Evolutionary conservation across 1,140 invertebrate species (phyloP).

Genomic region (Cepaea nemoralis): DNA sequence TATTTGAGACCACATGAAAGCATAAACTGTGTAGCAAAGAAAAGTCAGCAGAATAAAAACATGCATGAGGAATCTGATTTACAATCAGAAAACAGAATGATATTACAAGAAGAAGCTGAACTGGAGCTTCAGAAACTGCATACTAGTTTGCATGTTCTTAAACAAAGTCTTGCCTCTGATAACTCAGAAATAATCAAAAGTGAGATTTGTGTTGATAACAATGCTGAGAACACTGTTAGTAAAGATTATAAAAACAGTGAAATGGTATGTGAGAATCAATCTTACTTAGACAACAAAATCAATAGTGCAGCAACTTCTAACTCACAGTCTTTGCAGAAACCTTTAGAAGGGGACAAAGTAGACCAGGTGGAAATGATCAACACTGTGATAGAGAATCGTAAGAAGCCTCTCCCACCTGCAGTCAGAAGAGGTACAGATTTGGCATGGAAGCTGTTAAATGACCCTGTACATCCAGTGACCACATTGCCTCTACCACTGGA

Average conservation of each 20-base stretch:
- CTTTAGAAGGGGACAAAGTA: not conserved
- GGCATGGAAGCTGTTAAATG: constrained; percentile 61
- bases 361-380: constrained; percentile 38
- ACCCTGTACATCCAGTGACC: constrained; percentile 45
- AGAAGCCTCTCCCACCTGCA: constrained; percentile 45
- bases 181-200: not conserved
- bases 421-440: constrained; percentile 58
- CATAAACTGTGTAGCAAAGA: not conserved
- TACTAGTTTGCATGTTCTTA: constrained; percentile 39
- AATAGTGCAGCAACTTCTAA: not conserved
- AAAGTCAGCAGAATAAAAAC: constrained; percentile 19
- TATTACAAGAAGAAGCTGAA: constrained; percentile 13
- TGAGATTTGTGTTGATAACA: not conserved
- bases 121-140: constrained; percentile 45
- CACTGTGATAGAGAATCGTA: constrained; percentile 44
- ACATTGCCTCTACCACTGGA: constrained; percentile 38
- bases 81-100: constrained; percentile 29
- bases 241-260: not conserved
- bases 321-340: not conserved
- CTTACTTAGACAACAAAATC: not conserved
- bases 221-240: not conserved
- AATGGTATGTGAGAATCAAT: not conserved
- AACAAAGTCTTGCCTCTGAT: constrained; percentile 27
- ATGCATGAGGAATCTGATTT: not conserved
- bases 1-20: not conserved